Base-by-base conservation (phyloP, 2,113 vertebrate species). In the Salvelinus namaycush region DNA sequence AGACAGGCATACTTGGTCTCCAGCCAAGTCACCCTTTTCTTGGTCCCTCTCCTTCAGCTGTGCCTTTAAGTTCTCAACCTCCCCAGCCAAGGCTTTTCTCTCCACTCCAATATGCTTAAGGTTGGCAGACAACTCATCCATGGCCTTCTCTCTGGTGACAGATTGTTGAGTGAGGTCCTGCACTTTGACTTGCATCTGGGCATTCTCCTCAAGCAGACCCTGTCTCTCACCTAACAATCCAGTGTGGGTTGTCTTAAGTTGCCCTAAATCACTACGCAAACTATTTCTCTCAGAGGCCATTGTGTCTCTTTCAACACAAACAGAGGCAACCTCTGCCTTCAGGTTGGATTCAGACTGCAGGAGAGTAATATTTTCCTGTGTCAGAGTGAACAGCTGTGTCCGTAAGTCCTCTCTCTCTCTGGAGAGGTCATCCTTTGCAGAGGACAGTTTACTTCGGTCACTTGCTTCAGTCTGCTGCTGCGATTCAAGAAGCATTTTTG, bases 71-170 rank as follows among this genome's bases (percentile, higher is more conserved):
- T 77, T 77, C 70, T 92, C 86, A 16, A 93, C 92, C 59, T 95
- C 92, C 26, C 89, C 84, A 48, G 74, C 65, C 66, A 95, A 90
- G 22, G 79, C 80, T 65, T 84, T 87, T 70, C 90, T 95, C 80
- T 96, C 94, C 24, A 92, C 92, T 68, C 93, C 86, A 26, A 87
- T 87, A 2, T 93, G 91, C 67, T 93, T 85, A 26, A 97, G 86
- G 27, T 76, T 88, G 75, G 88, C 84, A 4, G 91, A 93, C 16
- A 94, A 74, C 8, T 95, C 92, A 73, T 85, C 88, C 59, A 92
- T 90, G 34, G 76, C 80, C 76, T 91, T 87, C 29, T 88, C 89
- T 81, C 92, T 73, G 39, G 87, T 86, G 24, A 84, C 80, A 2
- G 90, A 69, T 78, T 92, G 87, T 27, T 93, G 79, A 0, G 81